These are phyloP conservation scores for Esperia sulphurella DNA, from an alignment of 2,888 invertebrate genomes.

Conservation along the genomic window DNA sequence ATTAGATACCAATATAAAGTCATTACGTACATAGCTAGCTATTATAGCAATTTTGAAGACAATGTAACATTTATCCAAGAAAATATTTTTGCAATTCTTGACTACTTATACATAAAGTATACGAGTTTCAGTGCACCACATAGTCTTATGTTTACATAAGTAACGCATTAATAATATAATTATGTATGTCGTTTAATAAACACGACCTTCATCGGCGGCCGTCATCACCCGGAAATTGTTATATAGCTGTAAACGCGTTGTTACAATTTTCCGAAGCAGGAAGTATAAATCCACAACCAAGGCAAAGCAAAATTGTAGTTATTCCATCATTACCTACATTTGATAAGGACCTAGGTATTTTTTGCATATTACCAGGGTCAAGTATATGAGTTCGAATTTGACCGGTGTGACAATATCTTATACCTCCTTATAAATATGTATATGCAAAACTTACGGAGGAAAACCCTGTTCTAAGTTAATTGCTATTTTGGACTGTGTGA, in stretches of 20 bases:
- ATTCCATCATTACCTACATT: not conserved
- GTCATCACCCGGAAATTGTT: constrained; percentile 67
- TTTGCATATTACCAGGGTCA: not conserved
- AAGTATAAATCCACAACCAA: constrained; percentile 62
- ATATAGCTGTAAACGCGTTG: constrained; percentile 57
- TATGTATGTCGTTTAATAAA: constrained; percentile 35
- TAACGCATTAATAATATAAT: constrained; percentile 35
- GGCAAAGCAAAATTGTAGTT: constrained; percentile 54
- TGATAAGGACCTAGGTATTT: not conserved
- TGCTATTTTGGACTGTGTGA: too few relatives aligned
- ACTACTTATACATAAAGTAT: too few relatives aligned
- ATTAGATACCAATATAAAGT: too few relatives aligned
- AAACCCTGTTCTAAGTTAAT: too few relatives aligned
- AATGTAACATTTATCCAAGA: too few relatives aligned
- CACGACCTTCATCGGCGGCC: constrained; percentile 52
- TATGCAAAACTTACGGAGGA: too few relatives aligned
- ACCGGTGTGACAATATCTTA: too few relatives aligned
- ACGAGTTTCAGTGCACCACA: too few relatives aligned
- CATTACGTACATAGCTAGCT: not conserved
- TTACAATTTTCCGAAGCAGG: constrained; percentile 76
- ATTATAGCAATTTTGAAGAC: too few relatives aligned
- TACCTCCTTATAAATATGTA: too few relatives aligned
- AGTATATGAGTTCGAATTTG: not conserved
- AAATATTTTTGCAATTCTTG: too few relatives aligned
- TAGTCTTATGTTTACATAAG: constrained; percentile 22